These are phyloP conservation scores for Stenodema calcarata DNA, from an alignment of 2,888 invertebrate genomes.

Conservation along the genomic window DNA sequence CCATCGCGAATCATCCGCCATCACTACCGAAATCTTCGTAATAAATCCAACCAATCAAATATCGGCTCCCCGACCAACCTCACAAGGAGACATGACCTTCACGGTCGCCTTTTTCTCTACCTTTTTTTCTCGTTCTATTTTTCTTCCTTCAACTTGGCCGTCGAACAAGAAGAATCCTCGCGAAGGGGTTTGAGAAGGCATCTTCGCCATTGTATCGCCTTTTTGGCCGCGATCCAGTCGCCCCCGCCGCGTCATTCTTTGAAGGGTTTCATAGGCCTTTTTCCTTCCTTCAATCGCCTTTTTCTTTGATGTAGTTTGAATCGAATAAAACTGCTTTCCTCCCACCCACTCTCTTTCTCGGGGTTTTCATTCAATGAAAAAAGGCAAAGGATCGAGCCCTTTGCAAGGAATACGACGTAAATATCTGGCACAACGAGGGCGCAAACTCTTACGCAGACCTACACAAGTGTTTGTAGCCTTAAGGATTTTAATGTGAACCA, in stretches of 20 bases:
- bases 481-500: neutral
- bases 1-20: slow-evolving; percentile 42
- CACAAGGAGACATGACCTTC: slow-evolving; percentile 21
- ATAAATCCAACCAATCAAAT: slow-evolving; percentile 46
- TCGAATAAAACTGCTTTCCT: neutral
- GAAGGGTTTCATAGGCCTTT: neutral
- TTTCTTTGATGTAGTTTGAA: neutral
- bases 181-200: neutral
- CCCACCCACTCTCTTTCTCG: neutral
- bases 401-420: neutral
- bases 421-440: neutral
- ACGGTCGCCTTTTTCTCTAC: neutral
- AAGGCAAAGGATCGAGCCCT: neutral
- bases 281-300: neutral
- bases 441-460: too few species aligned
- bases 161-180: neutral
- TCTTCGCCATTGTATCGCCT: slow-evolving; percentile 2
- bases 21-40: slow-evolving; percentile 35
- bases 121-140: neutral
- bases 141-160: neutral
- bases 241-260: neutral
- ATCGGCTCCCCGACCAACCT: slow-evolving; percentile 29
- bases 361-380: neutral
- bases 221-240: neutral
- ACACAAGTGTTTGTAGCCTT: neutral